A percentile compares a stretch with the other conserved stretches of the same genome.
Evolutionary conservation across 2,888 invertebrate species (phyloP).

Genomic region (Copidosoma aretas): DNA sequence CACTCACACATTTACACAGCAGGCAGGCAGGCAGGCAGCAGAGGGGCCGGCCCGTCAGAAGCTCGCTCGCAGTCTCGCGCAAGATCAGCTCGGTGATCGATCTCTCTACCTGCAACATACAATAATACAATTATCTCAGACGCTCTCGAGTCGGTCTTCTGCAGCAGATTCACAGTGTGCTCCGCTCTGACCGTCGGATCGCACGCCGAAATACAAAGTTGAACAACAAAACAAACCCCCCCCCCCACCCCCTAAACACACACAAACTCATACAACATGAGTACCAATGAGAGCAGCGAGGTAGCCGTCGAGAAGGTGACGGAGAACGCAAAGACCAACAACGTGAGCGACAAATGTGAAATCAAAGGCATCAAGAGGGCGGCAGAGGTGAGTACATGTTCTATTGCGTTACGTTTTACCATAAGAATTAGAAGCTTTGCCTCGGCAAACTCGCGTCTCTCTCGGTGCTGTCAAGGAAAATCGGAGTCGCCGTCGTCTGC

Average conservation of each 20-base stretch:
- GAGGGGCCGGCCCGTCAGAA: background rate
- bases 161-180: background rate
- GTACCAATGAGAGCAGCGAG: constrained; percentile 85
- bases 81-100: constrained; percentile 1
- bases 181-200: background rate
- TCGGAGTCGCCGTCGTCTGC: background rate
- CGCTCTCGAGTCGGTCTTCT: no score
- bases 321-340: constrained; percentile 66
- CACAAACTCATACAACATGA: constrained; percentile 64
- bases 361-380: constrained; percentile 87
- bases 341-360: constrained; percentile 66
- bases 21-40: background rate
- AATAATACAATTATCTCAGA: no score
- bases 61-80: constrained; percentile 4
- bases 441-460: background rate
- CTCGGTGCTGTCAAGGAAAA: background rate
- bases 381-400: constrained; percentile 77
- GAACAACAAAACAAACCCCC: no score
- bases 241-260: no score
- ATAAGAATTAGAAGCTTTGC: no score
- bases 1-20: no score
- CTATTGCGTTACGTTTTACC: constrained; percentile 20
- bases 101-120: background rate
- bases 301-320: constrained; percentile 84
- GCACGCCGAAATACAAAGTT: no score